phyloP scores from a whole-genome alignment of 2,888 invertebrate species.

The Phasia obesa region DNA sequence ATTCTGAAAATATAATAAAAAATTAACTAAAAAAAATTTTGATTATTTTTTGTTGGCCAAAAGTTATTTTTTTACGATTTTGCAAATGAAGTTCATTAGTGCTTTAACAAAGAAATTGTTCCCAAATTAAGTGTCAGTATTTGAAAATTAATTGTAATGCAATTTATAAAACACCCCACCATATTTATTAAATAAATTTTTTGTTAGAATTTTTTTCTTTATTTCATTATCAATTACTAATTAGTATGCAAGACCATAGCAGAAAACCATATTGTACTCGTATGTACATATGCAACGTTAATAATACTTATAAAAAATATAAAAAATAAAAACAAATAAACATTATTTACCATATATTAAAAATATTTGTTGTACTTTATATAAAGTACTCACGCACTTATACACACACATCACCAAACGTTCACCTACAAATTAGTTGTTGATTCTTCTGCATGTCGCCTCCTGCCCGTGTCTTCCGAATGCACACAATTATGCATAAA shows the following conservation, averaged over 20 bases:
- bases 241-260: slow-evolving; percentile 66
- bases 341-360: slow-evolving; percentile 31
- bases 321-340: slow-evolving; percentile 20
- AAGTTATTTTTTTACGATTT: background rate
- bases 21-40: background rate
- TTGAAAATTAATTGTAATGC: slow-evolving; percentile 46
- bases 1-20: no score
- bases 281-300: slow-evolving; percentile 31
- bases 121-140: slow-evolving; percentile 1
- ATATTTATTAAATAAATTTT: slow-evolving; percentile 26
- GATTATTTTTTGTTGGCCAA: background rate
- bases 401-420: slow-evolving; percentile 1
- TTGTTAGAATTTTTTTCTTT: slow-evolving; percentile 19
- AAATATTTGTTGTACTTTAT: slow-evolving; percentile 31
- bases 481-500: background rate
- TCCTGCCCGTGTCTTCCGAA: background rate
- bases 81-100: slow-evolving; percentile 20
- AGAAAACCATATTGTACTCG: slow-evolving; percentile 41
- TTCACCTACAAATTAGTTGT: slow-evolving; percentile 27
- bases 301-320: slow-evolving; percentile 37
- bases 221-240: slow-evolving; percentile 56
- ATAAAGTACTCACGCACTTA: slow-evolving; percentile 34
- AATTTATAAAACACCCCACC: slow-evolving; percentile 26
- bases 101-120: slow-evolving; percentile 1
- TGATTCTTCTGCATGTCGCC: slow-evolving; percentile 15